Conservation (phyloP, 2,888 invertebrate species). For the Argynnis bischoffii region DNA sequence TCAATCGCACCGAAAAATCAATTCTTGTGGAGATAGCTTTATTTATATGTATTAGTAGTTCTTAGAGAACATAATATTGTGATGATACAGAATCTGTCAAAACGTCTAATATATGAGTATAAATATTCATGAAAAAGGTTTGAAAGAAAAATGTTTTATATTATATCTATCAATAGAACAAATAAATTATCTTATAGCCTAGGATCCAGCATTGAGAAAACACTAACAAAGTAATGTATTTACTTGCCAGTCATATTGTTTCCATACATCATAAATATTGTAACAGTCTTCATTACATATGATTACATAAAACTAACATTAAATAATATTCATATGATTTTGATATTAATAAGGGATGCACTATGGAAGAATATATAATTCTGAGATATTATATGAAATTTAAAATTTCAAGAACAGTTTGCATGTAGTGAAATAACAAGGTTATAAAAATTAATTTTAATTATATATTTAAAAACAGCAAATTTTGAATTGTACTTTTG, state of each 20-base stretch:
- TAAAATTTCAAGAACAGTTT: neutral
- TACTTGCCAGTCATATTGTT: slow-evolving; percentile 23
- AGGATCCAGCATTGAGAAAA: neutral
- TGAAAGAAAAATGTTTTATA: too few species aligned
- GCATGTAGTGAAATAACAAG: neutral
- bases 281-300: slow-evolving; percentile 17
- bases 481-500: slow-evolving; percentile 11
- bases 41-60: too few species aligned
- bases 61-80: too few species aligned
- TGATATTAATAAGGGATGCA: too few species aligned
- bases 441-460: neutral
- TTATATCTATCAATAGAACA: too few species aligned
- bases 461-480: neutral
- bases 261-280: slow-evolving; percentile 27
- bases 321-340: neutral
- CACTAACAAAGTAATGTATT: neutral
- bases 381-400: too few species aligned
- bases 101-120: too few species aligned
- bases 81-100: too few species aligned
- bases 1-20: too few species aligned
- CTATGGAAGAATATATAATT: too few species aligned
- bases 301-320: slow-evolving; percentile 4
- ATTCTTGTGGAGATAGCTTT: too few species aligned
- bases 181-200: neutral
- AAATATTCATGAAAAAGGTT: too few species aligned